A percentile compares a stretch with the other conserved stretches of the same genome.
phyloP scores from a whole-genome alignment of 2,113 vertebrate species.

The Pardalotus punctatus region DNA sequence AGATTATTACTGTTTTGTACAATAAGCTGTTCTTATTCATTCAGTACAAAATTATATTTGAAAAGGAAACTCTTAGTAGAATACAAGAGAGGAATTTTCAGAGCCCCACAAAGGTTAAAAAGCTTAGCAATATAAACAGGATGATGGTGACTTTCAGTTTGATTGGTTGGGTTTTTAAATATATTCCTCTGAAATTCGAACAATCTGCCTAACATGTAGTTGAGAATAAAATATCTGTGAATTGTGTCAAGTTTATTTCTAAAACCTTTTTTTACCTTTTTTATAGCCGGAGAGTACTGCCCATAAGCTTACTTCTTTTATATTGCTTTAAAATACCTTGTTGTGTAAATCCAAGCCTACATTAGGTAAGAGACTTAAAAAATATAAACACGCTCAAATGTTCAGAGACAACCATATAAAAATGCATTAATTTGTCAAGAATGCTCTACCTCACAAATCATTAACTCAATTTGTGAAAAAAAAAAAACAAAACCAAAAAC shows the following conservation, averaged over 20 bases:
- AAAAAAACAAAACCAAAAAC: no score
- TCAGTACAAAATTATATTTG: background rate
- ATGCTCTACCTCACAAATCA: background rate
- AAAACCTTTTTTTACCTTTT: conserved; percentile 21
- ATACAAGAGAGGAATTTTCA: background rate
- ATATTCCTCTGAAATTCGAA: conserved; percentile 55
- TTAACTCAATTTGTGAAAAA: background rate
- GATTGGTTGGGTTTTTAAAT: background rate
- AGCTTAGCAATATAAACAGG: conserved; percentile 3
- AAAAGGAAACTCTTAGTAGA: background rate
- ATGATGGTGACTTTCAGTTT: conserved; percentile 28
- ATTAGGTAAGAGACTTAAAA: conserved; percentile 17
- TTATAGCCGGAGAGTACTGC: background rate
- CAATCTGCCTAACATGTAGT: conserved; percentile 30
- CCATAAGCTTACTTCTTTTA: conserved; percentile 27
- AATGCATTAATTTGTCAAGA: conserved; percentile 38
- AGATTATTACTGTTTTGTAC: background rate
- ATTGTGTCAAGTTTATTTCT: conserved; percentile 15
- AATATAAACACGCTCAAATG: conserved; percentile 31
- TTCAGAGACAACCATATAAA: background rate
- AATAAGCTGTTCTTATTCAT: background rate
- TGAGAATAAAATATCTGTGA: conserved; percentile 34
- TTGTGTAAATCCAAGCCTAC: background rate
- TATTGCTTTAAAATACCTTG: conserved; percentile 37
- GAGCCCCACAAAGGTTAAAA: background rate